phyloP scores from a whole-genome alignment of 2,888 invertebrate genomes.

The Drosophila borborema region DNA sequence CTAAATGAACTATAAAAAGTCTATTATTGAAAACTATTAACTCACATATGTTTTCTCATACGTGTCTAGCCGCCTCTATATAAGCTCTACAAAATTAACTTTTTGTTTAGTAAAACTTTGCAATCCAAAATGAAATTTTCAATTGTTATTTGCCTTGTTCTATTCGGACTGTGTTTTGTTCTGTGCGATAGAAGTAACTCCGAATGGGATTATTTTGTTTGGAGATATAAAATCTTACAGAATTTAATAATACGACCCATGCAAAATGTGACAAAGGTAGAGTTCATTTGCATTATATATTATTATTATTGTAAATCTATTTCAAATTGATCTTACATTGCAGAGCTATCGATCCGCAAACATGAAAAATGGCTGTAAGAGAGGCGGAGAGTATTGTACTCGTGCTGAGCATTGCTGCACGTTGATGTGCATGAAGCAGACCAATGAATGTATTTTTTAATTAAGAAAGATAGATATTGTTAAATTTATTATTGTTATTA shows the following conservation, averaged over 20 bases:
- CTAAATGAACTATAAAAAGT: not conserved
- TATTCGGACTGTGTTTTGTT: not conserved
- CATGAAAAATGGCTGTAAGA: not conserved
- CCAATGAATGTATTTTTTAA: not conserved
- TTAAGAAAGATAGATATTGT: not conserved
- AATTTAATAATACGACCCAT: not conserved
- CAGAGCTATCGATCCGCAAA: not conserved
- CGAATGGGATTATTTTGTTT: not conserved
- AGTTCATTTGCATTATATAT: not conserved
- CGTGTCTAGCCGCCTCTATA: not conserved
- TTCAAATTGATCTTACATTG: not conserved
- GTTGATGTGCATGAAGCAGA: not conserved
- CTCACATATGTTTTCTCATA: not conserved
- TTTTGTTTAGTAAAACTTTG: not conserved
- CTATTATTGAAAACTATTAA: no score
- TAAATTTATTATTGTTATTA: not conserved
- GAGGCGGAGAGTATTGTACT: not conserved
- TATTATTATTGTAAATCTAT: not conserved
- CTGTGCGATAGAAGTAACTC: not conserved
- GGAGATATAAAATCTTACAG: not conserved
- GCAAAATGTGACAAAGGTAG: constrained; percentile 2
- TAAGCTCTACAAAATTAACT: not conserved
- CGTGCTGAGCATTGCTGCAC: constrained; percentile 5
- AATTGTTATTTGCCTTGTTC: not conserved
- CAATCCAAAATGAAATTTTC: not conserved